Evolutionary conservation across 2,797 vertebrate genomes (phyloP).

Genomic region (Stomatorhinus walkeri): DNA sequence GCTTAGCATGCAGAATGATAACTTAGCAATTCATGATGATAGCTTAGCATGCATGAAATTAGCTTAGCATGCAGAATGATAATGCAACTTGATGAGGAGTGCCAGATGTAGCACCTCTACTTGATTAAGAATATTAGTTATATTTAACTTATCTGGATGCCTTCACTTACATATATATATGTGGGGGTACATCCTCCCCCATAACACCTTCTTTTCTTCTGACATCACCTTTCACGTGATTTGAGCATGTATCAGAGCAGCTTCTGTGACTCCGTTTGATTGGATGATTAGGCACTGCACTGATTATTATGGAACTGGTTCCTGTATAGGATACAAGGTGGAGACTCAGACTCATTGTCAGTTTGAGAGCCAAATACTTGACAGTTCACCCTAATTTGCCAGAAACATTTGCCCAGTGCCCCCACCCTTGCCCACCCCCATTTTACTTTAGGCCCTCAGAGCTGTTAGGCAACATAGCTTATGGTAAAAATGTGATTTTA

Average conservation of each 20-base stretch:
- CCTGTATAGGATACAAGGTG: neutral
- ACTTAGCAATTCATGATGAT: too few species aligned
- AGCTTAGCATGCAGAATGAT: neutral
- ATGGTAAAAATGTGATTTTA: slow-evolving; percentile 42
- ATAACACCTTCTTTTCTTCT: neutral
- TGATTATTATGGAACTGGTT: neutral
- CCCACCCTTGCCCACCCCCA: neutral
- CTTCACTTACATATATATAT: neutral
- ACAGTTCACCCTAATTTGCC: neutral
- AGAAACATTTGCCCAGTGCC: neutral
- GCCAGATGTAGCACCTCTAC: neutral
- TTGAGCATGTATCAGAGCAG: neutral
- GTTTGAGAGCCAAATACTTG: neutral
- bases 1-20: too few species aligned
- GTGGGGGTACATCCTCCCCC: neutral
- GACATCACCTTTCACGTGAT: neutral
- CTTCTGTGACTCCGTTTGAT: neutral
- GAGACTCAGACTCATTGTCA: neutral
- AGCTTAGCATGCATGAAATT: too few species aligned
- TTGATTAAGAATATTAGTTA: neutral
- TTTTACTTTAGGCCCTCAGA: slow-evolving; percentile 27
- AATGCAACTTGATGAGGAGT: neutral
- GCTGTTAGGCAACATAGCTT: slow-evolving; percentile 32
- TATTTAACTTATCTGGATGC: neutral
- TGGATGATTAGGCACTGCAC: neutral